Evolutionary conservation across 1,140 invertebrate genomes (phyloP).

Genomic region (Halyomorpha halys): DNA sequence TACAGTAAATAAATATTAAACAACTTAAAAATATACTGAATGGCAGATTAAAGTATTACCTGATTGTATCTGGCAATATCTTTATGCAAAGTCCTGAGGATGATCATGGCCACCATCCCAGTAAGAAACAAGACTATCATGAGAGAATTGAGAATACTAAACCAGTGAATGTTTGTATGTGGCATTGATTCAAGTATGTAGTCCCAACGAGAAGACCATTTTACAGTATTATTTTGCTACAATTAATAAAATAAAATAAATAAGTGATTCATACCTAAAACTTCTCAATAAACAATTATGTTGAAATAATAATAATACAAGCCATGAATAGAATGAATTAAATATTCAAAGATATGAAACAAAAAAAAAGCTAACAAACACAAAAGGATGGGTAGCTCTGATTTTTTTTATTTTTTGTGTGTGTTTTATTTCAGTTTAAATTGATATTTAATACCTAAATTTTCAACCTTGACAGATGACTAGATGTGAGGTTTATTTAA

Average conservation of each 20-base stretch:
- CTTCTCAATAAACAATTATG: slow-evolving; percentile 3
- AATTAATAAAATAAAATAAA: slow-evolving; percentile 6
- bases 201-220: slow-evolving; percentile 99
- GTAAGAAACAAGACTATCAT: slow-evolving; percentile 84
- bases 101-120: slow-evolving; percentile 99
- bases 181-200: slow-evolving; percentile 98
- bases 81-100: slow-evolving; percentile 92
- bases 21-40: slow-evolving; percentile 27
- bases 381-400: no score
- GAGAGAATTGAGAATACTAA: slow-evolving; percentile 83
- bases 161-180: slow-evolving; percentile 98
- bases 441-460: no score
- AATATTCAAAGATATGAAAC: no score
- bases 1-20: background rate
- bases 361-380: no score
- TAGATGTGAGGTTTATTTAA: no score
- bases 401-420: no score
- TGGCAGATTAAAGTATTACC: slow-evolving; percentile 39
- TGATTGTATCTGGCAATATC: slow-evolving; percentile 98
- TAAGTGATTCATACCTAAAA: background rate
- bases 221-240: slow-evolving; percentile 68
- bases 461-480: no score
- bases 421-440: no score
- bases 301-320: no score
- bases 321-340: no score